Percentiles rank a stretch among this genome's conserved stretches.
Conservation (phyloP, 2,113 vertebrate genomes). For the Amblyornis subalaris region DNA sequence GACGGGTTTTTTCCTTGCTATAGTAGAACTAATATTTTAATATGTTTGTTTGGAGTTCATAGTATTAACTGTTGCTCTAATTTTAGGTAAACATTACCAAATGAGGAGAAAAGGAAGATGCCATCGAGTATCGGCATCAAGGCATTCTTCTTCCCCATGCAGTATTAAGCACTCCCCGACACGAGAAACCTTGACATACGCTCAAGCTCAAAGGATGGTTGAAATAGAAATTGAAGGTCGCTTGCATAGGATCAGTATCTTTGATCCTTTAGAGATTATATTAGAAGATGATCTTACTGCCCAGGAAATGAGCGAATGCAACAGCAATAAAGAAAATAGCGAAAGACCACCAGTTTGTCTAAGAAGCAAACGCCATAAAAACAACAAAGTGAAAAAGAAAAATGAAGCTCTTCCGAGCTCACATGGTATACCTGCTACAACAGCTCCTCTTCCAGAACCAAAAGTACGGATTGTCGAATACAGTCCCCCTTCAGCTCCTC, state of each 20-base stretch:
- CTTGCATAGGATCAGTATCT: conserved; percentile 91
- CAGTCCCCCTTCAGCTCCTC: conserved; percentile 88
- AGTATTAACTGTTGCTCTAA: conserved; percentile 9
- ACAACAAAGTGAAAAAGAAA: conserved; percentile 85
- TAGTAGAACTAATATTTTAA: not conserved
- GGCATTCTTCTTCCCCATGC: conserved; percentile 87
- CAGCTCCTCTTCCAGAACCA: conserved; percentile 81
- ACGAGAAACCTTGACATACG: conserved; percentile 91
- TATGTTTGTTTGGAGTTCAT: not conserved
- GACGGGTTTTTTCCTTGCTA: not conserved
- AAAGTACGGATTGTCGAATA: conserved; percentile 92
- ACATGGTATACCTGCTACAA: conserved; percentile 65
- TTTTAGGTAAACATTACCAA: conserved; percentile 75
- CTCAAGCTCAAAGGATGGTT: conserved; percentile 96
- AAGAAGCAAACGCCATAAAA: conserved; percentile 85
- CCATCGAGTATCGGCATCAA: conserved; percentile 82
- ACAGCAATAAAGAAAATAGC: conserved; percentile 95
- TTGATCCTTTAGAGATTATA: conserved; percentile 89
- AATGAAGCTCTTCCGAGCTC: conserved; percentile 76
- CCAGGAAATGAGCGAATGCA: conserved; percentile 94
- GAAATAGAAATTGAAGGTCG: conserved; percentile 94
- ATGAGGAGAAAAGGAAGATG: conserved; percentile 97
- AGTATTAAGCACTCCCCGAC: conserved; percentile 89
- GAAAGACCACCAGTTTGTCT: conserved; percentile 84
- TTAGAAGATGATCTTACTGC: conserved; percentile 88